Evolutionary conservation across 2,113 vertebrate genomes (phyloP), one percentile per base, ranked within the genome.

Genomic region (Neolamprologus hecqui): DNA sequence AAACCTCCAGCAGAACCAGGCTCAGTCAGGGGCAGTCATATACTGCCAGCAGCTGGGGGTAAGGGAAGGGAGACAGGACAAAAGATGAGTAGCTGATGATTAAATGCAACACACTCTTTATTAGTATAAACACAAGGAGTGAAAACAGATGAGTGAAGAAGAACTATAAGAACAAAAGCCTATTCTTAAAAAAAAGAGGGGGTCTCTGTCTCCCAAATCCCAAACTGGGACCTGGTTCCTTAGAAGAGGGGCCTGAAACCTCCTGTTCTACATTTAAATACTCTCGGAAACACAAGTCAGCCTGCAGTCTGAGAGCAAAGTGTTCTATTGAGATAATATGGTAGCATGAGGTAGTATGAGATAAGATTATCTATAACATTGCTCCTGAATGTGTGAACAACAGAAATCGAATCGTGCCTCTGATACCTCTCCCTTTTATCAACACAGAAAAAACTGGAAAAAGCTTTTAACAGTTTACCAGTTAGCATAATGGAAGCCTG

Each of bases 381-480:
- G 54, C 68, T 82, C 45, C 33, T 28, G 21, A 55, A 42, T 42
- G 51, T 11, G 12, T n/a, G 57, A 19, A 88, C 42, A 81, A 84
- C 54, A 83, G 7, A 55, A 81, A 91, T 84, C 15, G 14, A 35
- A 87, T 90, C 4, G 28, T 73, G 40, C 79, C 28, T 85, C 79
- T 47, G 45, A 19, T 57, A 15, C 10, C 19, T 47, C 54, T 84
- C 14, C 65, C 21, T 75, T 82, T 79, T 47, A 70, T 17, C 47
- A 77, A 47, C 77, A 88, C 35, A 57, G 31, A 89, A 28, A 87
- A 33, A 87, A 68, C 51, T 70, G 28, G 53, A 54, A 86, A 55
- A 82, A 60, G 85, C 85, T 92, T 85, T 89, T 84, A 83, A 84
- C 79, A 85, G 60, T 73, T 88, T 77, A 84, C 63, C 58, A 88